These are phyloP conservation scores for Gonioctena quinquepunctata DNA, from an alignment of 1,140 invertebrate species.

Conservation along the genomic window DNA sequence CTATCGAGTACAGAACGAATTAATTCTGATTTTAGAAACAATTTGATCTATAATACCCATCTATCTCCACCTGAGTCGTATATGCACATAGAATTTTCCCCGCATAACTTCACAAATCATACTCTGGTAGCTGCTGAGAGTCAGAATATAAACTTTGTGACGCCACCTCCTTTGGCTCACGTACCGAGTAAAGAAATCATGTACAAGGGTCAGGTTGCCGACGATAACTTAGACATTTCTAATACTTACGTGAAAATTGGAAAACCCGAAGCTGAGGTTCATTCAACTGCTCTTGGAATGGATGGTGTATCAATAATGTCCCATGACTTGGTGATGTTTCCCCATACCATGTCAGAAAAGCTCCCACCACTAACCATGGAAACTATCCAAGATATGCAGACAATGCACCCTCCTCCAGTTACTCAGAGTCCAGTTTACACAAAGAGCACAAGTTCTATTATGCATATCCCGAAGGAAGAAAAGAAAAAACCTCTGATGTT, in stretches of 20 bases:
- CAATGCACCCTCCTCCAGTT: conserved; percentile 50
- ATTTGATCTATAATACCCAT: conserved; percentile 22
- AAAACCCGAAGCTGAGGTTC: conserved; percentile 55
- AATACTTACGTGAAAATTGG: conserved; percentile 57
- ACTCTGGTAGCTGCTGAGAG: conserved; percentile 36
- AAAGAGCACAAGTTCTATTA: conserved; percentile 25
- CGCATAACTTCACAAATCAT: conserved; percentile 26
- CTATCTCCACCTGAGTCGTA: conserved; percentile 31
- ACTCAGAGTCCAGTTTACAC: conserved; percentile 31
- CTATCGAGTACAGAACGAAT: conserved; percentile 28
- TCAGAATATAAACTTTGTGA: conserved; percentile 42
- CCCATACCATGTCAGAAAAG: conserved; percentile 11
- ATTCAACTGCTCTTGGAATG: conserved; percentile 31
- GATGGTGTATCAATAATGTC: conserved; percentile 24
- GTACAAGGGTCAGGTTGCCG: conserved; percentile 55
- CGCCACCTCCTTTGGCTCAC: conserved; percentile 30
- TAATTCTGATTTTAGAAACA: conserved; percentile 10
- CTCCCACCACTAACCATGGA: conserved; percentile 44
- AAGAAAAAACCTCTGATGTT: conserved; percentile 4
- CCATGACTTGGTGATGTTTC: conserved; percentile 23
- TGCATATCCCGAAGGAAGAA: conserved; percentile 25
- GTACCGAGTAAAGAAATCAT: conserved; percentile 33
- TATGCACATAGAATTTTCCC: conserved; percentile 35
- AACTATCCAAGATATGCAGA: conserved; percentile 49
- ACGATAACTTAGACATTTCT: conserved; percentile 52